phyloP scores from a whole-genome alignment of 1,140 invertebrate genomes.

The Nasonia longicornis region DNA sequence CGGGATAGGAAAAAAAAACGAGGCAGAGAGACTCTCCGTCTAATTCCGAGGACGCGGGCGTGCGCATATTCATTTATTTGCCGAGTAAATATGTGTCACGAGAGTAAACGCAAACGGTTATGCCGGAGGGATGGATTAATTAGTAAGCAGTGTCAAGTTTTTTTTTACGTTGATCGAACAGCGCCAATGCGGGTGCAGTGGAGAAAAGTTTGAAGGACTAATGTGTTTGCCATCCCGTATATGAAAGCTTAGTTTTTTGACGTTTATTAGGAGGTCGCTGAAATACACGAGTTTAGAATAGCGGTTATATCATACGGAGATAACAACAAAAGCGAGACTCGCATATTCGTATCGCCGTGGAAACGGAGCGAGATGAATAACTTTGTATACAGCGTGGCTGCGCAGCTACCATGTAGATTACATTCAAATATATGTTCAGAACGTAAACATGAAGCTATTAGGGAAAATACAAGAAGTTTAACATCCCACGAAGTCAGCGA shows the following conservation, averaged over 20 bases:
- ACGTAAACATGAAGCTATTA: no score
- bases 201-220: background rate
- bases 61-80: conserved; percentile 31
- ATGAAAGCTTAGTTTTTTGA: background rate
- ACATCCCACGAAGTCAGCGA: no score
- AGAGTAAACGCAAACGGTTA: background rate
- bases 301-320: no score
- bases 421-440: no score
- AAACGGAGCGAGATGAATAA: no score
- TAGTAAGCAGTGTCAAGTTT: conserved; percentile 19
- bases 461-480: no score
- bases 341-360: no score
- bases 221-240: background rate
- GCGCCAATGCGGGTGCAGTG: background rate
- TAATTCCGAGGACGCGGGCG: background rate
- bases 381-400: no score
- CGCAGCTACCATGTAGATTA: no score
- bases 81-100: conserved; percentile 1
- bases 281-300: no score
- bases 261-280: no score
- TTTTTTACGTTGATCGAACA: background rate
- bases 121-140: conserved; percentile 5
- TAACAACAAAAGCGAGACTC: no score
- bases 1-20: conserved; percentile 1
- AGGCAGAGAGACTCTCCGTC: background rate